Base-by-base conservation (phyloP, 2,113 vertebrate genomes). In the Notarius quadriscutis region DNA sequence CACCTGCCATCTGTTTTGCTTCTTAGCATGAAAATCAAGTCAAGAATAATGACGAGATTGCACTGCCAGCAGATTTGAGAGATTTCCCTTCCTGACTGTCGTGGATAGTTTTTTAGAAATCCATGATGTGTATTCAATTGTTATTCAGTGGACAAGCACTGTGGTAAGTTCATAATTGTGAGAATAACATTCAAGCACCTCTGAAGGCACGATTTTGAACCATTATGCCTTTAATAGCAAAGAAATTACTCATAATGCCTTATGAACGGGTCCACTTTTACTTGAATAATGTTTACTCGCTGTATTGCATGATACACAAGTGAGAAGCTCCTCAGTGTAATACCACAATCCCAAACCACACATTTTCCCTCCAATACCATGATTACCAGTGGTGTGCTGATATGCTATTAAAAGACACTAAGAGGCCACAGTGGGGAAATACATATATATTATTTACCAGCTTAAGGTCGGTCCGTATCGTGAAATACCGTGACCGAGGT, bases 1-100 rank as follows among this genome's bases (percentile, higher is more conserved):
- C 87, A 85, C 55, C 69, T 85, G 89, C 88, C 88, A 15, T 83
- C 53, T 74, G 81, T 72, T 65, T 81, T 87, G 55, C 63, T 77
- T 71, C 57, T 51, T 25, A 69, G 85, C 60, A 41, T 57, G 27
- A 55, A 86, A 80, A 67, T 69, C 50, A 10, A 25, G 77, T 17
- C 20, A 17, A 34, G 14, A 79, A 86, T 71, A 86, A 86, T 67
- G 60, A 51, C 60, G n/a, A 48, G 41, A 48, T 58, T 79, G 41
- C 41, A 63, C 78, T 77, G 12, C 55, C 20, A 15, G n/a, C 8
- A 2, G 58, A 72, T 57, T 8, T 9, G 12, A 60, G 8, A 50
- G 71, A 50, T n/a, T 72, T 22, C 1, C 20, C 27, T 7, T 55
- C 17, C 41, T 84, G n/a, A 75, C 41, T 75, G 55, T 41, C 25